Conservation (phyloP, 2,113 vertebrate genomes). For the Phoxinus phoxinus region DNA sequence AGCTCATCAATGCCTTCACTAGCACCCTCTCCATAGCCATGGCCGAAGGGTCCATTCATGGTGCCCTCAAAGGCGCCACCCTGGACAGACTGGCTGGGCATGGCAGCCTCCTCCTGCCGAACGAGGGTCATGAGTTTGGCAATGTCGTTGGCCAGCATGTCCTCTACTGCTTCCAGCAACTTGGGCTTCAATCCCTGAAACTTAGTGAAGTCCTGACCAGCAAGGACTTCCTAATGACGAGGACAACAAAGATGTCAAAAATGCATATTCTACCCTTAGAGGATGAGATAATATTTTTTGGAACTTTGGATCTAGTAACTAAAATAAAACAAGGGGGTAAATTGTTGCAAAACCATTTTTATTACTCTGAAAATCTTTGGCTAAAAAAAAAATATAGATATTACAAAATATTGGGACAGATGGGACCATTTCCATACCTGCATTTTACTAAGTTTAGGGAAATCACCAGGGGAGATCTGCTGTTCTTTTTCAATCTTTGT, state of each 20-base stretch:
- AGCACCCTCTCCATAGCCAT: conserved; percentile 82
- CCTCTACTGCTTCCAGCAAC: conserved; percentile 79
- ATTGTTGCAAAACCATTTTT: not conserved
- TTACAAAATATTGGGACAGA: not conserved
- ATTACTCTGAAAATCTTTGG: too few relatives aligned
- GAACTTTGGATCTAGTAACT: not conserved
- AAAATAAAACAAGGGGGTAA: not conserved
- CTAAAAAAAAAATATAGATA: too few relatives aligned
- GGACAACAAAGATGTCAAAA: not conserved
- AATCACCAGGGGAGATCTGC: conserved; percentile 82
- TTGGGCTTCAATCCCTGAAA: conserved; percentile 81
- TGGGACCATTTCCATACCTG: conserved; percentile 68
- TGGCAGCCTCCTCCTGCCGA: conserved; percentile 80
- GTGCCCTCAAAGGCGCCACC: conserved; percentile 81
- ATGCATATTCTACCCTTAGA: not conserved
- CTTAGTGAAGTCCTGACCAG: conserved; percentile 79
- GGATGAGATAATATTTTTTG: not conserved
- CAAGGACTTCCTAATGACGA: conserved; percentile 72
- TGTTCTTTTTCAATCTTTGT: conserved; percentile 80
- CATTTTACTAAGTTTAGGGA: conserved; percentile 81
- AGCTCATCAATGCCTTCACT: conserved; percentile 81
- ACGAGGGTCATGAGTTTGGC: conserved; percentile 82
- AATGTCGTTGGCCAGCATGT: conserved; percentile 82
- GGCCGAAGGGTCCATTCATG: conserved; percentile 81
- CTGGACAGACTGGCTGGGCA: conserved; percentile 76